These are phyloP conservation scores for Drosophila nigrodunni DNA, from an alignment of 1,140 invertebrate species.

Conservation along the genomic window DNA sequence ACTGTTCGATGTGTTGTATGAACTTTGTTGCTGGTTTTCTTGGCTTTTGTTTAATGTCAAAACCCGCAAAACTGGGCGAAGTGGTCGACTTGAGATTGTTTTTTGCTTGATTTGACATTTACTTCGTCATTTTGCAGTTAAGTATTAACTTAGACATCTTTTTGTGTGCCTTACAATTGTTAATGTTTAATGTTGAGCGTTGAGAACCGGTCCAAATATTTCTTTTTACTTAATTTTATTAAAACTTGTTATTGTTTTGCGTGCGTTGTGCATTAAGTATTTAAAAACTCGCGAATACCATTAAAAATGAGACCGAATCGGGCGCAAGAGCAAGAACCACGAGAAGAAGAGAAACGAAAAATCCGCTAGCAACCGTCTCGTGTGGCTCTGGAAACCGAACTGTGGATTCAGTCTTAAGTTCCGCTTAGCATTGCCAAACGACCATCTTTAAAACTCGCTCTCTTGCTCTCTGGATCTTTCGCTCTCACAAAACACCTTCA, in stretches of 20 bases:
- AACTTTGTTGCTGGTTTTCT: constrained; percentile 58
- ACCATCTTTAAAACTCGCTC: constrained; percentile 31
- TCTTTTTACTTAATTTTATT: constrained; percentile 47
- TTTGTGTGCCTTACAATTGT: constrained; percentile 61
- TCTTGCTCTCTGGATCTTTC: neutral
- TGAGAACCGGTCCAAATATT: constrained; percentile 67
- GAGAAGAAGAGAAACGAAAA: constrained; percentile 9
- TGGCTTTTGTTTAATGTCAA: constrained; percentile 55
- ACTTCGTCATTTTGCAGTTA: constrained; percentile 56
- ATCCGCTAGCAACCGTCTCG: constrained; percentile 53
- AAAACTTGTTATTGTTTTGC: constrained; percentile 55
- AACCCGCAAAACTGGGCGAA: constrained; percentile 56
- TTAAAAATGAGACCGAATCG: constrained; percentile 19
- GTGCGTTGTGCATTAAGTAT: constrained; percentile 61
- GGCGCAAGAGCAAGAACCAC: neutral
- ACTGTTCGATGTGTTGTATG: constrained; percentile 65
- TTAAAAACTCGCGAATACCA: constrained; percentile 48
- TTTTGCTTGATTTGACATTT: constrained; percentile 62
- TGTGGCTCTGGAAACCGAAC: constrained; percentile 54
- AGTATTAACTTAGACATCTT: constrained; percentile 34
- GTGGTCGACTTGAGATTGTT: constrained; percentile 22
- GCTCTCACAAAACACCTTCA: constrained; percentile 17
- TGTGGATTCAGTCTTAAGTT: constrained; percentile 37
- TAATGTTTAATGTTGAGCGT: constrained; percentile 30
- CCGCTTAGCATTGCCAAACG: constrained; percentile 37